A percentile compares a stretch with the other conserved stretches of the same genome.
Evolutionary conservation across 1,140 invertebrate species (phyloP).

Genomic region (Drepana arcuata): DNA sequence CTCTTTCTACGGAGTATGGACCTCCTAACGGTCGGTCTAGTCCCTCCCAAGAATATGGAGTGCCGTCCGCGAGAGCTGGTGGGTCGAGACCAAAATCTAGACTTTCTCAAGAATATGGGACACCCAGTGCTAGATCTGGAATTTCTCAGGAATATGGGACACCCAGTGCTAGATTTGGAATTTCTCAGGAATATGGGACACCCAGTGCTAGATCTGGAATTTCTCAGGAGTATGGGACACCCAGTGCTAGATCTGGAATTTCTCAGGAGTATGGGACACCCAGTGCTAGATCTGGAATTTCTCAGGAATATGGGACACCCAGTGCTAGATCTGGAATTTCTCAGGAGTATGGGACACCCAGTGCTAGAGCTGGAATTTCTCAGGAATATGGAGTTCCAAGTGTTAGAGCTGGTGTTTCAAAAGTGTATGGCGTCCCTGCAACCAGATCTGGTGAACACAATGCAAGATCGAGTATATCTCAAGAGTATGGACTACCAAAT

Average conservation of each 20-base stretch:
- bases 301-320: background rate
- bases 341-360: background rate
- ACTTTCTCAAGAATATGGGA: too few species aligned
- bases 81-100: background rate
- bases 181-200: background rate
- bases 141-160: too few species aligned
- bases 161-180: too few species aligned
- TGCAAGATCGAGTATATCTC: background rate
- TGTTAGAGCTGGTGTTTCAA: background rate
- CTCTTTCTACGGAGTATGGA: slow-evolving; percentile 17
- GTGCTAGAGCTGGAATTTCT: background rate
- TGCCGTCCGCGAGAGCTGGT: slow-evolving; percentile 6
- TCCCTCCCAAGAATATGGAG: slow-evolving; percentile 32
- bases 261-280: background rate
- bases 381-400: background rate
- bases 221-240: background rate
- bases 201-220: background rate
- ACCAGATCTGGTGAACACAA: too few species aligned
- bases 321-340: background rate
- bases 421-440: background rate
- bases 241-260: background rate
- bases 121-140: too few species aligned
- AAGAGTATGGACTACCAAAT: background rate
- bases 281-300: background rate
- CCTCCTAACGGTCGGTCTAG: slow-evolving; percentile 21